These are phyloP conservation scores for Siniperca scherzeri DNA, from an alignment of 2,797 vertebrate genomes.

Conservation along the genomic window DNA sequence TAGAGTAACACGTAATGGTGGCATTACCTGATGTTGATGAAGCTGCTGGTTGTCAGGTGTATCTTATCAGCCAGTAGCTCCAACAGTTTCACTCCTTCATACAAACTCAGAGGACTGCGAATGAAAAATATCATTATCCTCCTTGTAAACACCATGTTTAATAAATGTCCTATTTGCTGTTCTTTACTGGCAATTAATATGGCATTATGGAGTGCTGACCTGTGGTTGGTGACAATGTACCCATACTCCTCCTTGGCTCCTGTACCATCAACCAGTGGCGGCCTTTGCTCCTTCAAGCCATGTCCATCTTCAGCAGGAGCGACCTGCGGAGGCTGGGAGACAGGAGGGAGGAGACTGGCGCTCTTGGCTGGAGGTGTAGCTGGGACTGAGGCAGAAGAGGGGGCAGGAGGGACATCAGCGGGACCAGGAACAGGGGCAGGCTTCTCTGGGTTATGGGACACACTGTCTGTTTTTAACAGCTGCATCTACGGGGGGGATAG, in stretches of 20 bases:
- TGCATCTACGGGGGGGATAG: conserved; percentile 61
- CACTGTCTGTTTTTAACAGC: conserved; percentile 70
- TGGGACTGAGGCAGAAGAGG: conserved; percentile 47
- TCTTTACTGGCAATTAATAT: background rate
- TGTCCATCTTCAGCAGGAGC: conserved; percentile 57
- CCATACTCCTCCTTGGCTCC: conserved; percentile 90
- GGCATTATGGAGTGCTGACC: conserved; percentile 82
- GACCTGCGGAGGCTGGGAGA: conserved; percentile 56
- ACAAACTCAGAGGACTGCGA: conserved; percentile 89
- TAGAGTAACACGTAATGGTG: no score
- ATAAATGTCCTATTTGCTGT: background rate
- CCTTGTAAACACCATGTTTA: background rate
- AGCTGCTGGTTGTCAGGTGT: conserved; percentile 92
- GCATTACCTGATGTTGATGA: conserved; percentile 96
- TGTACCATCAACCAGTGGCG: conserved; percentile 35
- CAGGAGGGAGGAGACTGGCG: conserved; percentile 43
- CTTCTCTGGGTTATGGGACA: conserved; percentile 60
- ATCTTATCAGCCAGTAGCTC: conserved; percentile 92
- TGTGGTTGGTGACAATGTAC: conserved; percentile 95
- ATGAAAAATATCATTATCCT: conserved; percentile 30
- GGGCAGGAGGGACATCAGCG: conserved; percentile 38
- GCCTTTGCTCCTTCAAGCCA: conserved; percentile 61
- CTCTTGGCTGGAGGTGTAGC: conserved; percentile 55
- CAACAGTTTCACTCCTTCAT: conserved; percentile 91
- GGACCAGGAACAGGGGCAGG: conserved; percentile 33